These are phyloP conservation scores for Monarcha castaneiventris DNA, from an alignment of 2,113 vertebrate species.

Conservation along the genomic window DNA sequence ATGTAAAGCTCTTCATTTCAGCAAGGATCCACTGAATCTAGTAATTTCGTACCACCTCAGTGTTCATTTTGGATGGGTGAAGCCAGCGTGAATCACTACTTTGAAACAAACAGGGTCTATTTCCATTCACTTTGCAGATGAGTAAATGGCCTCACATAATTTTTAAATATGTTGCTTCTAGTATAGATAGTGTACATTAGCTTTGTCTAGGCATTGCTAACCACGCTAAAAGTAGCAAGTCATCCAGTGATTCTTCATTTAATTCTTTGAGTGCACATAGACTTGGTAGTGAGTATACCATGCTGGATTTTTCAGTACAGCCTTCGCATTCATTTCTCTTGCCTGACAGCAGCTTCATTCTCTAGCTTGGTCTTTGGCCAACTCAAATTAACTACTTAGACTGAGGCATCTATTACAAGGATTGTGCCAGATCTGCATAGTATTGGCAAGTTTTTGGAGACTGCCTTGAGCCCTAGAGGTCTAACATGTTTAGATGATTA, in stretches of 20 bases:
- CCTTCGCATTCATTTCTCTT: neutral
- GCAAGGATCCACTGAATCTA: neutral
- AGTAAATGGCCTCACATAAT: neutral
- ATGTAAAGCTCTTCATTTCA: neutral
- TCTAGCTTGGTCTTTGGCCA: slow-evolving; percentile 19
- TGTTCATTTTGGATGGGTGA: neutral
- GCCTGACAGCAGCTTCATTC: slow-evolving; percentile 7
- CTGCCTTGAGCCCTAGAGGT: neutral
- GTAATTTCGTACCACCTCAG: neutral
- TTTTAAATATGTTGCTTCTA: neutral
- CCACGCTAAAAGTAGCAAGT: neutral
- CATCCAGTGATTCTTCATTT: neutral
- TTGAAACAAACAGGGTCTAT: neutral
- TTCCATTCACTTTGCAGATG: neutral
- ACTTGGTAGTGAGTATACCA: neutral
- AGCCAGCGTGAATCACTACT: neutral
- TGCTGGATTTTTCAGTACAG: neutral
- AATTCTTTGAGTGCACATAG: neutral
- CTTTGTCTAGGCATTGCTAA: neutral
- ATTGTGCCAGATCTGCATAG: neutral
- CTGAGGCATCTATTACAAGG: neutral
- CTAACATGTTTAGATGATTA: neutral
- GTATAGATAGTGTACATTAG: neutral
- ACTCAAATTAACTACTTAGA: neutral
- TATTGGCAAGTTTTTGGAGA: neutral